These are phyloP conservation scores for Autographa gamma DNA, from an alignment of 2,888 invertebrate genomes.

Conservation along the genomic window DNA sequence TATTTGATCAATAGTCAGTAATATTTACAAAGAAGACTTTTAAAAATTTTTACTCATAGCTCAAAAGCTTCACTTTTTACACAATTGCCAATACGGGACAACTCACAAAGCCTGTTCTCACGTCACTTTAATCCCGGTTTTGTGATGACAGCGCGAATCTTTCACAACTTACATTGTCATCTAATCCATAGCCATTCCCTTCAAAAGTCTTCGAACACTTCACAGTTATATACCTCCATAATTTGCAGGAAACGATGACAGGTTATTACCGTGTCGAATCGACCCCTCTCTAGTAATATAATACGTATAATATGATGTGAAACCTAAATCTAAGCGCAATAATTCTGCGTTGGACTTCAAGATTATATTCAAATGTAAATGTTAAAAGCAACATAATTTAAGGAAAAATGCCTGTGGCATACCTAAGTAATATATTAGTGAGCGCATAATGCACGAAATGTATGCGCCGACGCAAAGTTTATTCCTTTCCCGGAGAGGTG, in stretches of 20 bases:
- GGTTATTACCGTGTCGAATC: slow-evolving; percentile 39
- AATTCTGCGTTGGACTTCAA: slow-evolving; percentile 52
- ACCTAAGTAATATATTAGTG: slow-evolving; percentile 65
- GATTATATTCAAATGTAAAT: slow-evolving; percentile 61
- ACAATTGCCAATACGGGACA: neutral
- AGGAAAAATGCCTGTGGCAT: slow-evolving; percentile 59
- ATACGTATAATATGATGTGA: slow-evolving; percentile 41
- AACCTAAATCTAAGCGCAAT: slow-evolving; percentile 48
- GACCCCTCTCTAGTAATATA: slow-evolving; percentile 32
- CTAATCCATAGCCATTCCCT: slow-evolving; percentile 10
- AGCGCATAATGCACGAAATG: slow-evolving; percentile 72
- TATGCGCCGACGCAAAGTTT: slow-evolving; percentile 74
- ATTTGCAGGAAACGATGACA: slow-evolving; percentile 46
- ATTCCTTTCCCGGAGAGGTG: slow-evolving; percentile 71
- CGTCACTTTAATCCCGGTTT: slow-evolving; percentile 3
- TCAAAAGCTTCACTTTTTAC: neutral
- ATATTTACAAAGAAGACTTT: too few relatives aligned
- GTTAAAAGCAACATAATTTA: slow-evolving; percentile 61
- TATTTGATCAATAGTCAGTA: too few relatives aligned
- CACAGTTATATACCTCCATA: slow-evolving; percentile 30
- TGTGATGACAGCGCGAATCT: slow-evolving; percentile 18
- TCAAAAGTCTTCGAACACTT: slow-evolving; percentile 21
- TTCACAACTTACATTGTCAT: slow-evolving; percentile 20
- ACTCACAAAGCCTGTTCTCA: neutral
- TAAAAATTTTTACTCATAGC: neutral